Conservation (phyloP, 2,113 vertebrate genomes). For the Lasiurus cinereus region DNA sequence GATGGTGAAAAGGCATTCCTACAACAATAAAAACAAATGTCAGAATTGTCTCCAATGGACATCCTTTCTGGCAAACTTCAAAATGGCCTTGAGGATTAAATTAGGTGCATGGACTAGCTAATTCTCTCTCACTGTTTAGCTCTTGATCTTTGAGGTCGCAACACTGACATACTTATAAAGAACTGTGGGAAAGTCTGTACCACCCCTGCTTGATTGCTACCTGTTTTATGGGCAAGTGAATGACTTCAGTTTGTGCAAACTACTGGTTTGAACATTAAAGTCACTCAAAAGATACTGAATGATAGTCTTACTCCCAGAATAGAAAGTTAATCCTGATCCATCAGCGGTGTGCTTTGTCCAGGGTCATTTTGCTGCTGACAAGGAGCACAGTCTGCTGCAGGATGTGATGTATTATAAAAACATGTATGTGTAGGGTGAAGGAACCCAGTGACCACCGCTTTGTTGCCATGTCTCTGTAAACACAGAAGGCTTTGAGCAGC, state of each 20-base stretch:
- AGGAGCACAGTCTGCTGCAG: constrained; percentile 50
- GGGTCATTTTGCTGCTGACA: constrained; percentile 67
- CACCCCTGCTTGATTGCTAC: not conserved
- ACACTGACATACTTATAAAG: constrained; percentile 29
- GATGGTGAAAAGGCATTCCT: constrained; percentile 44
- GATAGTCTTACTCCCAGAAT: constrained; percentile 56
- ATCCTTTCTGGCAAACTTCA: constrained; percentile 52
- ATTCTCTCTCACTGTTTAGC: constrained; percentile 32
- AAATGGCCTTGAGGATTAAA: not conserved
- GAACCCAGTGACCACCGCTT: constrained; percentile 30
- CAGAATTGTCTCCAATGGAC: not conserved
- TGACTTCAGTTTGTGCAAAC: constrained; percentile 51
- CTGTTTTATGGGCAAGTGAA: constrained; percentile 59
- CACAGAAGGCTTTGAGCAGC: constrained; percentile 62
- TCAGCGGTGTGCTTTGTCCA: constrained; percentile 64
- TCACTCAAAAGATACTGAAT: constrained; percentile 63
- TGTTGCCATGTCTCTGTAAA: constrained; percentile 64
- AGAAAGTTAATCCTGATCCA: constrained; percentile 59
- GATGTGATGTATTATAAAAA: constrained; percentile 64
- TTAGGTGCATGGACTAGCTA: not conserved
- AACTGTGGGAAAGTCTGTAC: constrained; percentile 44
- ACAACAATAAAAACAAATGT: constrained; percentile 32
- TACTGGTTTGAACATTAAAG: constrained; percentile 54
- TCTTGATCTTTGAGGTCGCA: constrained; percentile 45
- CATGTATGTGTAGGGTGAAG: not conserved